A percentile compares a stretch with the other conserved stretches of the same genome.
These are phyloP conservation scores for Steatocranus sp. DNA, from an alignment of 2,797 vertebrate species.

Conservation along the genomic window DNA sequence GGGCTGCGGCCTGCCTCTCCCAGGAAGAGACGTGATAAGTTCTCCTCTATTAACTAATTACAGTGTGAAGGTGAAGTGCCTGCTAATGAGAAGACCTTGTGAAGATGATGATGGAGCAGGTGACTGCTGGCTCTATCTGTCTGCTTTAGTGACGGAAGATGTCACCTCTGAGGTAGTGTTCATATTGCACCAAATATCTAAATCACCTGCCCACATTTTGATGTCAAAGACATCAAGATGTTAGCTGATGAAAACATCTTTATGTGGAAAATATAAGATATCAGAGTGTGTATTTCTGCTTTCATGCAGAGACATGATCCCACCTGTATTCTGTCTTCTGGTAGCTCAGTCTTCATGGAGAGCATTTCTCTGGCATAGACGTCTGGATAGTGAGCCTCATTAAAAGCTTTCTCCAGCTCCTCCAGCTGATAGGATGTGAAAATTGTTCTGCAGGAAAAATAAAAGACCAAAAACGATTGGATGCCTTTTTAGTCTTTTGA, in stretches of 20 bases:
- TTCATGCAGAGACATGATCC: slow-evolving; percentile 19
- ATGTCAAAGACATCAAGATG: not conserved
- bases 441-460: slow-evolving; percentile 83
- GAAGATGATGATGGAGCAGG: slow-evolving; percentile 1
- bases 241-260: not conserved
- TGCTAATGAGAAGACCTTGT: slow-evolving; percentile 74
- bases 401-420: slow-evolving; percentile 97
- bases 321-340: slow-evolving; percentile 98
- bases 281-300: not conserved
- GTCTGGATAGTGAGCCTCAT: slow-evolving; percentile 96
- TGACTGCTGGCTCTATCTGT: not conserved
- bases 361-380: slow-evolving; percentile 97
- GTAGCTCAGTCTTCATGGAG: slow-evolving; percentile 97
- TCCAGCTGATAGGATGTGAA: slow-evolving; percentile 98
- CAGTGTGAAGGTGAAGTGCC: slow-evolving; percentile 81
- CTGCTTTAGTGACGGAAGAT: not conserved
- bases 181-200: not conserved
- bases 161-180: not conserved
- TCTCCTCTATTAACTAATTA: slow-evolving; percentile 97
- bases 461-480: not conserved
- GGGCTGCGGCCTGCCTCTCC: slow-evolving; percentile 56
- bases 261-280: not conserved
- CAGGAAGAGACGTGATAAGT: slow-evolving; percentile 57
- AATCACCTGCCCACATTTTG: not conserved
- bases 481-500: not conserved